Percentiles rank a stretch among this genome's conserved stretches.
Evolutionary conservation across 1,140 invertebrate genomes (phyloP).

Genomic region (Drosophila ohnishii): DNA sequence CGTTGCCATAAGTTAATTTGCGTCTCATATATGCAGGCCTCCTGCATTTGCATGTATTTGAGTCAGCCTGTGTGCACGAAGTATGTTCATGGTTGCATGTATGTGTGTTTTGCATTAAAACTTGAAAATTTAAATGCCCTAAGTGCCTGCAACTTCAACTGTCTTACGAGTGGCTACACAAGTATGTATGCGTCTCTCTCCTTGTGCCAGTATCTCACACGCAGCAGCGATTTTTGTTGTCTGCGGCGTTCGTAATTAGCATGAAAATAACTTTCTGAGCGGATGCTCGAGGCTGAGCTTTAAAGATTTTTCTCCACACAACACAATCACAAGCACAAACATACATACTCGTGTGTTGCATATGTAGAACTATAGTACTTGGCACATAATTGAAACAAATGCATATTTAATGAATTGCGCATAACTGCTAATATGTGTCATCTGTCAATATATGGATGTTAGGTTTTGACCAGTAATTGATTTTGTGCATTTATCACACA

Average conservation of each 20-base stretch:
- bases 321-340: slow-evolving; percentile 1
- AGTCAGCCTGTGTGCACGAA: slow-evolving; percentile 15
- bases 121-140: slow-evolving; percentile 77
- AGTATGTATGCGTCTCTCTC: slow-evolving; percentile 10
- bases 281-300: slow-evolving; percentile 41
- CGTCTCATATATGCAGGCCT: slow-evolving; percentile 63
- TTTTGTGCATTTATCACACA: slow-evolving; percentile 75
- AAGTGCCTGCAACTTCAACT: slow-evolving; percentile 68
- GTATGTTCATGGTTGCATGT: slow-evolving; percentile 8
- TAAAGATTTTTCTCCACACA: slow-evolving; percentile 51
- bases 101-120: slow-evolving; percentile 73
- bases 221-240: slow-evolving; percentile 13
- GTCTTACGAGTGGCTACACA: slow-evolving; percentile 36
- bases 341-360: not conserved
- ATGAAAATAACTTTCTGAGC: slow-evolving; percentile 60
- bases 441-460: slow-evolving; percentile 54
- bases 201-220: slow-evolving; percentile 28
- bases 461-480: slow-evolving; percentile 60
- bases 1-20: slow-evolving; percentile 79
- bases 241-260: slow-evolving; percentile 66
- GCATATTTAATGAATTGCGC: slow-evolving; percentile 69
- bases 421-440: slow-evolving; percentile 64
- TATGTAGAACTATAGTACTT: slow-evolving; percentile 1
- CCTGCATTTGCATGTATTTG: slow-evolving; percentile 66
- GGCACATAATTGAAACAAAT: slow-evolving; percentile 69